A percentile compares a stretch with the other conserved stretches of the same genome.
These are phyloP conservation scores for Rutilus rutilus DNA, from an alignment of 2,113 vertebrate genomes.

Conservation along the genomic window DNA sequence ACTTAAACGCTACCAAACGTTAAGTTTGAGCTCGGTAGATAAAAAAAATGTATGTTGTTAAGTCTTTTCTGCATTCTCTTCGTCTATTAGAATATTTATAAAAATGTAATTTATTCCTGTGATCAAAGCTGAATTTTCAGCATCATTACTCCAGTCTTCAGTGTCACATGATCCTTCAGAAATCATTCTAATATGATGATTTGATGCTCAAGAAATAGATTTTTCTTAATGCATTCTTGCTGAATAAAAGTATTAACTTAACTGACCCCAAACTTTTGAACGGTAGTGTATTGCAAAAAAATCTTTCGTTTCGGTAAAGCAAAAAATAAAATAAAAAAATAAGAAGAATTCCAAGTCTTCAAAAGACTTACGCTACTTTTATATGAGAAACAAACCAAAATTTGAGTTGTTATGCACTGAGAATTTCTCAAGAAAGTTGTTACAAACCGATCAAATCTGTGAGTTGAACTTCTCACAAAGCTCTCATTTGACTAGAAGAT, in stretches of 20 bases:
- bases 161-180: background rate
- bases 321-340: background rate
- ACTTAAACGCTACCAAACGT: background rate
- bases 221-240: background rate
- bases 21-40: background rate
- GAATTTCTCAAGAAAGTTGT: background rate
- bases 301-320: background rate
- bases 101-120: background rate
- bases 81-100: background rate
- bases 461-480: no score
- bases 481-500: no score
- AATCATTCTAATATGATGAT: no score
- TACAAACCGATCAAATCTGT: background rate
- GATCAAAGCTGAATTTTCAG: background rate
- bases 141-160: background rate
- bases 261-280: background rate
- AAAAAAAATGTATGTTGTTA: no score
- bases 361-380: background rate
- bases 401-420: background rate
- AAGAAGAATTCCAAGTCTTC: background rate
- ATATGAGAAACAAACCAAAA: background rate
- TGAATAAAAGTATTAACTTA: background rate
- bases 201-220: no score
- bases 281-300: background rate
- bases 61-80: background rate